Base-by-base conservation (phyloP, 2,797 vertebrate species). In the Hydrocynus forskahlii region DNA sequence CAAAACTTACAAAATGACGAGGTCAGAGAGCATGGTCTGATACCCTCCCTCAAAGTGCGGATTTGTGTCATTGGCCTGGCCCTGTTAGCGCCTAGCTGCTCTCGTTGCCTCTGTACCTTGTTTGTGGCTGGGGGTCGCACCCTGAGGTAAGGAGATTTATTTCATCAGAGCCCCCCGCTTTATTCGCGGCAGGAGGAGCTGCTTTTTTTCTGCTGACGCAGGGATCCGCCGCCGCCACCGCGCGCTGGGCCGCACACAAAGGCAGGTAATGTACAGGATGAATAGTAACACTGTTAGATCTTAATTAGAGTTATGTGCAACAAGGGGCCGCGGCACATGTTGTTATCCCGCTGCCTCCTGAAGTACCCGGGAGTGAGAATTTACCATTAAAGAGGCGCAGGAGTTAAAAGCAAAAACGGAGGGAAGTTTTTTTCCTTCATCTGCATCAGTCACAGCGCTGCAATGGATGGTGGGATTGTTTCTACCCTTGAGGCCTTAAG, bases 291-390 rank as follows among this genome's bases (percentile, higher is more conserved):
- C 76, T 79, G 81, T 83, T 77, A 75, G 83, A 82, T 85, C 83
- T 87, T 87, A 87, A 87, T 87, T 87, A 82, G 86, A 85, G 83
- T 80, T 85, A 83, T 80, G 83, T 83, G 81, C 81, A 79, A 77
- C 83, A 73, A 23, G 79, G 83, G 83, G 79, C 72, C 60, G 23
- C 16, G 35, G 60, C 67, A 71, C 72, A 54, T 69, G 78, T 84
- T 70, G 77, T 86, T 81, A 84, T 80, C 75, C 66, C 60, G 74
- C 75, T 78, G 75, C 85, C 62, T 86, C 59, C 72, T 66, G 48
- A 69, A 52, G 68, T 59, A 69, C 83, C 83, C 78, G 66, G 38
- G 45, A 82, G 71, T 25, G 45, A 75, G 76, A 52, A 55, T 75
- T 75, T 75, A 82, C 35, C 68, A 54, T 79, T 72, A 67, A 38